phyloP scores from a whole-genome alignment of 2,888 invertebrate species.

The Eupithecia insigniata region DNA sequence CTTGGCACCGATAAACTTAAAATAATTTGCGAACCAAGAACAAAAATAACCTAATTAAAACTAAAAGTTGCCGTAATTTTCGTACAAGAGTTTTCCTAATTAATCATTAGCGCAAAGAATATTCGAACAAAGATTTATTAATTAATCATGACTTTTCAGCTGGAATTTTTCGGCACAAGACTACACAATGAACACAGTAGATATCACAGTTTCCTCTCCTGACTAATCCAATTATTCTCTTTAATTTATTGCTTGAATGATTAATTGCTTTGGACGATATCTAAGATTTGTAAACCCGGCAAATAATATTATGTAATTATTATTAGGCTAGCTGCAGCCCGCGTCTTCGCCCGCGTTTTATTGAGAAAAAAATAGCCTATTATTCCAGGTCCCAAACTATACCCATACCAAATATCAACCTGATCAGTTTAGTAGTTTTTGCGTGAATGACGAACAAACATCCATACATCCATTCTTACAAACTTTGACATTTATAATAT shows the following conservation, averaged over 20 bases:
- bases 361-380: too few species aligned
- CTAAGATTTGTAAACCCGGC: neutral
- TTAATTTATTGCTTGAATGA: conserved; percentile 31
- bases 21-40: neutral
- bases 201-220: neutral
- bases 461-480: too few species aligned
- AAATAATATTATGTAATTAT: too few species aligned
- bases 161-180: neutral
- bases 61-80: neutral
- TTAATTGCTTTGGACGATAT: conserved; percentile 20
- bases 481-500: too few species aligned
- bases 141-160: conserved; percentile 12
- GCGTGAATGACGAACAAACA: too few species aligned
- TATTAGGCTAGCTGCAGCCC: too few species aligned
- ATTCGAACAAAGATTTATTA: conserved; percentile 14
- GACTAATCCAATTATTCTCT: conserved; percentile 19
- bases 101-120: conserved; percentile 11
- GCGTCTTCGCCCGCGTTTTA: too few species aligned
- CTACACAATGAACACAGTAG: neutral
- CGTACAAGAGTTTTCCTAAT: neutral
- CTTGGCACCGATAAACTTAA: neutral
- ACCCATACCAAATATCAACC: too few species aligned
- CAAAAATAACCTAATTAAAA: neutral
- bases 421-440: too few species aligned
- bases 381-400: too few species aligned